Percentiles rank a stretch among this genome's conserved stretches.
Conservation (phyloP, 2,888 invertebrate genomes). For the Cosmopolites sordidus region DNA sequence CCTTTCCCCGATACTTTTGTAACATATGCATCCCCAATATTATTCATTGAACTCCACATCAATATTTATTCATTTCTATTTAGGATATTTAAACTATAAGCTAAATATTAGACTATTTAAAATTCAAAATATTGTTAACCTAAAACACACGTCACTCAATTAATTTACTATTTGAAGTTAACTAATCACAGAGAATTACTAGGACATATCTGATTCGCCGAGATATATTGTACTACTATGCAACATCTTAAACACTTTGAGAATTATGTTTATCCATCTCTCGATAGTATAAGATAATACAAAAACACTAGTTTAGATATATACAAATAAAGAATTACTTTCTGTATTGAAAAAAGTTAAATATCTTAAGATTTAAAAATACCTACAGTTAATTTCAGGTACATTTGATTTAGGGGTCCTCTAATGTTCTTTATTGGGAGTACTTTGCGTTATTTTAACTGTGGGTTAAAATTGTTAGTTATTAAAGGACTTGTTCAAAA, state of each 20-base stretch:
- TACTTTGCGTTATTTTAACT: too few species aligned
- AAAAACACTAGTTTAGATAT: too few species aligned
- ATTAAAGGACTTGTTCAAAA: too few species aligned
- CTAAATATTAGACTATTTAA: background rate
- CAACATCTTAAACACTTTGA: conserved; percentile 5
- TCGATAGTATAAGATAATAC: too few species aligned
- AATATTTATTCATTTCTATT: conserved; percentile 12
- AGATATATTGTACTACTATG: background rate
- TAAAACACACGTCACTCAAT: conserved; percentile 18
- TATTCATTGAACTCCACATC: conserved; percentile 28
- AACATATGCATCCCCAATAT: conserved; percentile 33
- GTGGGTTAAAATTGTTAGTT: too few species aligned
- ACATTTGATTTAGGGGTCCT: too few species aligned
- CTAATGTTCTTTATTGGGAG: too few species aligned
- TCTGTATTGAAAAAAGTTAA: too few species aligned
- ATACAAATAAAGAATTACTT: too few species aligned
- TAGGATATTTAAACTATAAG: conserved; percentile 9
- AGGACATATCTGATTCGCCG: conserved; percentile 17
- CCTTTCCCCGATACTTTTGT: conserved; percentile 29
- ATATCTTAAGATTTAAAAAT: too few species aligned
- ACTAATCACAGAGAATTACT: conserved; percentile 19
- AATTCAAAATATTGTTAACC: conserved; percentile 21
- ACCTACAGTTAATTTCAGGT: too few species aligned
- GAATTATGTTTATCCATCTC: too few species aligned
- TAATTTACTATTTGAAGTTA: background rate